Conservation (phyloP, 2,888 invertebrate genomes). For the Trissolcus japonicus region DNA sequence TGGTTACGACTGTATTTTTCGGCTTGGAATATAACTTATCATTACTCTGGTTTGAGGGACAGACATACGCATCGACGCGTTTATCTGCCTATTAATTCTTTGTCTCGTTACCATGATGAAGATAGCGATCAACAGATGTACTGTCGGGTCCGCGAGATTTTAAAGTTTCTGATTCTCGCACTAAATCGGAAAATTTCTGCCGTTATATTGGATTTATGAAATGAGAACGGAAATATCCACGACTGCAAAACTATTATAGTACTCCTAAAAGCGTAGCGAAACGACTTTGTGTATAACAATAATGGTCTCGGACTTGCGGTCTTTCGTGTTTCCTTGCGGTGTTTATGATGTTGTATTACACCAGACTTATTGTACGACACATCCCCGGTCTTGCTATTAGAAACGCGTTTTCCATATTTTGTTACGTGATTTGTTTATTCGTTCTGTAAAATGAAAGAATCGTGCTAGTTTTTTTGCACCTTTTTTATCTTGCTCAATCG, state of each 20-base stretch:
- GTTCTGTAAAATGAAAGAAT: slow-evolving; percentile 12
- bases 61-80: slow-evolving; percentile 29
- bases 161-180: slow-evolving; percentile 26
- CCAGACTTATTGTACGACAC: slow-evolving; percentile 38
- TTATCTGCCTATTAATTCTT: slow-evolving; percentile 46
- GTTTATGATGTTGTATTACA: slow-evolving; percentile 53
- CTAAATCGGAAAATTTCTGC: slow-evolving; percentile 47
- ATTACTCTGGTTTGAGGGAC: slow-evolving; percentile 13
- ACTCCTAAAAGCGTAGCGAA: slow-evolving; percentile 51
- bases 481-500: slow-evolving; percentile 13
- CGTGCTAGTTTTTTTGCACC: neutral
- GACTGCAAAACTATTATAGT: slow-evolving; percentile 54
- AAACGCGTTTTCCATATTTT: slow-evolving; percentile 42
- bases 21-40: too few relatives aligned
- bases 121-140: slow-evolving; percentile 50
- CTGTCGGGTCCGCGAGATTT: slow-evolving; percentile 21
- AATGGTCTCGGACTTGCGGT: slow-evolving; percentile 56
- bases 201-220: slow-evolving; percentile 54
- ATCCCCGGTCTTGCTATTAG: slow-evolving; percentile 29
- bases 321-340: slow-evolving; percentile 48
- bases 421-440: slow-evolving; percentile 39
- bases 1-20: too few relatives aligned
- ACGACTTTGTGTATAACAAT: slow-evolving; percentile 53
- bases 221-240: slow-evolving; percentile 53
- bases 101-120: slow-evolving; percentile 23